Conservation (phyloP, 2,888 invertebrate species). For the Rhodophaea formosa region DNA sequence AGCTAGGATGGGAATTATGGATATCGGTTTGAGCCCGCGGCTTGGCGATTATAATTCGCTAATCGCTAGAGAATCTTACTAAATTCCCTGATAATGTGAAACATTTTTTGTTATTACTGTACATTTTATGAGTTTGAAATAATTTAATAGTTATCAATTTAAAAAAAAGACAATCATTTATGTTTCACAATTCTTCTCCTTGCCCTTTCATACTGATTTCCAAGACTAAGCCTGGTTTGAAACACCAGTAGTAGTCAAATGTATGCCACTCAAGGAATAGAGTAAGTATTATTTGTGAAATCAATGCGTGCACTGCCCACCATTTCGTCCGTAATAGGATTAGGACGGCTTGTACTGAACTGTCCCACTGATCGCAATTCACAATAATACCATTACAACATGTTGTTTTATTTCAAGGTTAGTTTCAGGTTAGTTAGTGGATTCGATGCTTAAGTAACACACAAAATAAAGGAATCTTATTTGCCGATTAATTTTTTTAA, state of each 20-base stretch:
- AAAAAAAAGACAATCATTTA: no score
- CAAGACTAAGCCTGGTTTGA: no score
- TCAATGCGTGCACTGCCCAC: background rate
- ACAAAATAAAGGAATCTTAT: no score
- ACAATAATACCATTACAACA: conserved; percentile 47
- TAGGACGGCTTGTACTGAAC: conserved; percentile 32
- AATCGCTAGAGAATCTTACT: background rate
- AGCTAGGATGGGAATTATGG: conserved; percentile 1
- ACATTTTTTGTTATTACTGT: no score
- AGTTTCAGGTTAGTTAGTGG: no score
- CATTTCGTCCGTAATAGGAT: conserved; percentile 38
- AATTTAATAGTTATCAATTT: no score
- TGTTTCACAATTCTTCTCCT: no score
- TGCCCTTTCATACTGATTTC: no score
- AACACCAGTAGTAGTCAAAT: no score
- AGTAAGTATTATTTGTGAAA: background rate
- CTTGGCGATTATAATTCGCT: background rate
- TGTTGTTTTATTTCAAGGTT: background rate
- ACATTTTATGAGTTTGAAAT: no score
- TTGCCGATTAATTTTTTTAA: conserved; percentile 29
- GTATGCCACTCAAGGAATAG: background rate
- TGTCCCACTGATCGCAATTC: conserved; percentile 44
- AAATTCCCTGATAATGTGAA: no score
- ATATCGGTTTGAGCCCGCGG: background rate
- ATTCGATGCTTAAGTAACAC: no score